phyloP scores from a whole-genome alignment of 2,888 invertebrate species.

The Metopia argyrocephala region DNA sequence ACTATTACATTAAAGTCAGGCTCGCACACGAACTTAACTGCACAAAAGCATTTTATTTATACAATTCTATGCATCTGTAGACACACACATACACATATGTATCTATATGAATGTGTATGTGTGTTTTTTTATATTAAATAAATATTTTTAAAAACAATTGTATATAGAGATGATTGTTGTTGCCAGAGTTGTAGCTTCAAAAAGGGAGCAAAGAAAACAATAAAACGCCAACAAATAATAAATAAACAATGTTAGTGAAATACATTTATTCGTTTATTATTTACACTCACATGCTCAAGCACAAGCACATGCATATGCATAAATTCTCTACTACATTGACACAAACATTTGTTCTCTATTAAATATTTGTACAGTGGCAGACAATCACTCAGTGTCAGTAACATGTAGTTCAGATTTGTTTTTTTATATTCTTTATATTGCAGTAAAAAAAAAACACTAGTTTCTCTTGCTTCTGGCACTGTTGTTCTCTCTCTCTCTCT shows the following conservation, averaged over 20 bases:
- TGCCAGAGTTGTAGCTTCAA: neutral
- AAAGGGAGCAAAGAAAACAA: neutral
- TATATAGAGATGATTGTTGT: conserved; percentile 21
- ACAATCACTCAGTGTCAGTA: conserved; percentile 62
- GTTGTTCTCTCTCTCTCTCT: too few relatives aligned
- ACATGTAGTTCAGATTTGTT: conserved; percentile 34
- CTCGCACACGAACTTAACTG: neutral
- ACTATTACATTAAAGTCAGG: conserved; percentile 58
- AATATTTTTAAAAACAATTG: too few relatives aligned
- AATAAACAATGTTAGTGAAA: conserved; percentile 49
- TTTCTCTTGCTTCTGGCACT: too few relatives aligned
- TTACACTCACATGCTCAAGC: neutral
- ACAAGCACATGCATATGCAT: neutral
- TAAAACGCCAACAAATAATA: neutral
- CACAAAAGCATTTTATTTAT: too few relatives aligned
- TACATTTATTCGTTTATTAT: conserved; percentile 27
- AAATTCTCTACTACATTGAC: neutral
- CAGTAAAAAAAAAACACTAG: too few relatives aligned
- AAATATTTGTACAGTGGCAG: conserved; percentile 33
- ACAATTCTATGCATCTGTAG: neutral
- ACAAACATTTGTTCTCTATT: conserved; percentile 36
- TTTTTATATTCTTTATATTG: too few relatives aligned
- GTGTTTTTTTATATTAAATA: too few relatives aligned
- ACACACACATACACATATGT: conserved; percentile 5
- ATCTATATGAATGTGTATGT: conserved; percentile 8